phyloP scores from a whole-genome alignment of 2,797 vertebrate species.

The Tenualosa thibaudeaui region DNA sequence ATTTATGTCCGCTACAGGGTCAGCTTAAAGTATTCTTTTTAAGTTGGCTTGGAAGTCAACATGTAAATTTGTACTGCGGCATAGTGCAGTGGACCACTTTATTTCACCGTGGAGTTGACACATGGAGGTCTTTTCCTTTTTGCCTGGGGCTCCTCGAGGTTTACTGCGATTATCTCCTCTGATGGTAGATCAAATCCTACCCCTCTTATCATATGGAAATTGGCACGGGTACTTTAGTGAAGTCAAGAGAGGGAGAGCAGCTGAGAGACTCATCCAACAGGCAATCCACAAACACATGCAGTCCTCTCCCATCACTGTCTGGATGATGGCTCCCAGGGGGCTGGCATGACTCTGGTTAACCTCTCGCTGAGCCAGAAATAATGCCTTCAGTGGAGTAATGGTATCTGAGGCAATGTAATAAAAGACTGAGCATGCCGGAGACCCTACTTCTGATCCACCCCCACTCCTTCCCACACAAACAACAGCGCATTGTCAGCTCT shows the following conservation, averaged over 20 bases:
- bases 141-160: constrained; percentile 15
- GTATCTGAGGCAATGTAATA: constrained; percentile 53
- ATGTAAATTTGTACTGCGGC: neutral
- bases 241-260: constrained; percentile 11
- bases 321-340: constrained; percentile 26
- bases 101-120: neutral
- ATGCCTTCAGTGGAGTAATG: constrained; percentile 60
- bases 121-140: neutral
- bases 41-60: neutral
- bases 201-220: constrained; percentile 44
- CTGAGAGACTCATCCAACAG: constrained; percentile 35
- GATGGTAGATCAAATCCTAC: constrained; percentile 32
- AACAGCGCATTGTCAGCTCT: constrained; percentile 36
- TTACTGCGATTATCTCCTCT: constrained; percentile 40
- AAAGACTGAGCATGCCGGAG: constrained; percentile 35
- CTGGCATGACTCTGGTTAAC: constrained; percentile 51
- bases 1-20: neutral
- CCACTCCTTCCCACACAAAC: constrained; percentile 43
- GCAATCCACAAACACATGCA: constrained; percentile 46
- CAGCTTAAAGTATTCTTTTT: neutral
- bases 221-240: constrained; percentile 7
- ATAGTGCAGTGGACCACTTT: neutral
- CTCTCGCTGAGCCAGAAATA: constrained; percentile 46
- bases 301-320: constrained; percentile 43
- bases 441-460: constrained; percentile 40